Evolutionary conservation across 2,113 vertebrate species (phyloP).

Genomic region (Rhizomys pruinosus): DNA sequence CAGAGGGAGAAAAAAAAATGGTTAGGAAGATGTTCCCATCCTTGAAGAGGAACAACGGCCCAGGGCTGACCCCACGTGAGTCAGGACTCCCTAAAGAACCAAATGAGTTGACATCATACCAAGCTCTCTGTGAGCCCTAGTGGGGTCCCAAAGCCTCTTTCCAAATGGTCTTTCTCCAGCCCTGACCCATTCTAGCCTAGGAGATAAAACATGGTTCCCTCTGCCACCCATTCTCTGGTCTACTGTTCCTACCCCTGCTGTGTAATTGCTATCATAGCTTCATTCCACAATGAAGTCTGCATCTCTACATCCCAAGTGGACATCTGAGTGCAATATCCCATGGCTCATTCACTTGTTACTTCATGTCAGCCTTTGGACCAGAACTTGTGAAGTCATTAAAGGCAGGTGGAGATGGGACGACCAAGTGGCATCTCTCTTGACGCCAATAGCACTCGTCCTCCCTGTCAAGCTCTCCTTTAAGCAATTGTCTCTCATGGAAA

Average conservation of each 20-base stretch:
- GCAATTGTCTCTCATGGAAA: background rate
- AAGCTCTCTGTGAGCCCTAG: background rate
- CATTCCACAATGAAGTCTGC: background rate
- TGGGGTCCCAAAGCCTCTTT: background rate
- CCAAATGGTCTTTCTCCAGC: background rate
- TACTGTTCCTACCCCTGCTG: background rate
- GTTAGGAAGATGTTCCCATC: background rate
- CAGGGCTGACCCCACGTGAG: background rate
- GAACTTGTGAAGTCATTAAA: background rate
- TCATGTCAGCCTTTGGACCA: too few species aligned
- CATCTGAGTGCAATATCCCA: background rate
- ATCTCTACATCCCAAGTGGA: background rate
- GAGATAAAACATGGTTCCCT: background rate
- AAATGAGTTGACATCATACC: background rate
- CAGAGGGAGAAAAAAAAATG: background rate
- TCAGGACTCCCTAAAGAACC: background rate
- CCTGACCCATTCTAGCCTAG: background rate
- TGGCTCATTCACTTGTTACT: background rate
- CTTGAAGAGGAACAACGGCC: background rate
- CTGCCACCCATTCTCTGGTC: background rate
- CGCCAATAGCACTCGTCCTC: background rate
- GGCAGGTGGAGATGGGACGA: background rate
- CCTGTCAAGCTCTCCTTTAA: too few species aligned
- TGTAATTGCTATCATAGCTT: background rate
- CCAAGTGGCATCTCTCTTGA: accelerated